Percentiles rank a stretch among this genome's conserved stretches.
phyloP scores from a whole-genome alignment of 2,113 vertebrate species.

The Guaruba guarouba region DNA sequence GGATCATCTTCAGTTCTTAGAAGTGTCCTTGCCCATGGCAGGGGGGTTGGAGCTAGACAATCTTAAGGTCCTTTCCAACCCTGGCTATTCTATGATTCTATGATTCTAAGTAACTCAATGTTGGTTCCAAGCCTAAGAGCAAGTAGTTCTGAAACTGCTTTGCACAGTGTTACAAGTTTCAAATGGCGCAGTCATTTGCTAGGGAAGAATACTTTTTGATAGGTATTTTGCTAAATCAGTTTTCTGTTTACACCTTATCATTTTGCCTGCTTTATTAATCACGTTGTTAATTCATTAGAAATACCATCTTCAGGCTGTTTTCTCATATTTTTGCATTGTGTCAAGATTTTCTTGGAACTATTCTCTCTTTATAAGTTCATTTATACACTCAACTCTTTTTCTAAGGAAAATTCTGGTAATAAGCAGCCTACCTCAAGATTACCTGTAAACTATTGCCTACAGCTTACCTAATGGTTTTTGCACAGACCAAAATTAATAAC shows the following conservation, averaged over 20 bases:
- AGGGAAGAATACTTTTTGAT: not conserved
- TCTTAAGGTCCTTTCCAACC: too few relatives aligned
- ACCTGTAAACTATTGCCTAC: not conserved
- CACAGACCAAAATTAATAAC: not conserved
- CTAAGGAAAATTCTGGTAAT: not conserved
- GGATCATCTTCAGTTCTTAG: not conserved
- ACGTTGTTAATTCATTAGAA: not conserved
- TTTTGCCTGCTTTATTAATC: not conserved
- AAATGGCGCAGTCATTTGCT: not conserved
- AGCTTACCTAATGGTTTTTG: not conserved
- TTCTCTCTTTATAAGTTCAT: not conserved
- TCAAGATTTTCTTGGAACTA: not conserved
- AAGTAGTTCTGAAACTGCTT: not conserved
- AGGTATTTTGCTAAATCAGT: not conserved
- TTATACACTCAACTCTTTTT: not conserved
- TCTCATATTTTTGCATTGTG: not conserved
- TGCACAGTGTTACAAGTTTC: not conserved
- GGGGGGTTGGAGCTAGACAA: too few relatives aligned
- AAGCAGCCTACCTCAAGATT: not conserved
- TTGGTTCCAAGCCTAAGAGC: not conserved
- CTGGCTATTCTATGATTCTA: too few relatives aligned
- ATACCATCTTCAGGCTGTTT: too few relatives aligned
- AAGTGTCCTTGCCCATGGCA: too few relatives aligned
- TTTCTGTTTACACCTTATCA: not conserved
- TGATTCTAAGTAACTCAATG: not conserved